Percentiles rank a stretch among this genome's conserved stretches.
Evolutionary conservation across 2,113 vertebrate species (phyloP).

Genomic region (Arothron firmamentum): DNA sequence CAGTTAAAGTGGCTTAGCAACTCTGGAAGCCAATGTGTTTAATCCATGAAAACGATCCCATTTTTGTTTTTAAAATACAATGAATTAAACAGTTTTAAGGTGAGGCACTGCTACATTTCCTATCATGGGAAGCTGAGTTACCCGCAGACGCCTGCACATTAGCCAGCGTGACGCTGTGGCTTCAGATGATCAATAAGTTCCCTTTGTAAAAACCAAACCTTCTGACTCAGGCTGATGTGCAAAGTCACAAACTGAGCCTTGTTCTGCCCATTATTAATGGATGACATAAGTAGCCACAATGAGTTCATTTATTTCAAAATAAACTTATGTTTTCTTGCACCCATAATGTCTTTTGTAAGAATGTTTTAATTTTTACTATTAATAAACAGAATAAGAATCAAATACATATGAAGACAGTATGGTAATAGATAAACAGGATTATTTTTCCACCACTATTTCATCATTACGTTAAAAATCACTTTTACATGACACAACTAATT

Average conservation of each 20-base stretch:
- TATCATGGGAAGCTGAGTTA: not conserved
- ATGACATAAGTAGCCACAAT: no score
- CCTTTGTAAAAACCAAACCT: slow-evolving; percentile 4
- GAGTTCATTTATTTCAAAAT: no score
- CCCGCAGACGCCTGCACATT: slow-evolving; percentile 4
- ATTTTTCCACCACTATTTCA: no score
- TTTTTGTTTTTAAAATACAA: not conserved
- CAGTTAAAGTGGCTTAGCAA: slow-evolving; percentile 2
- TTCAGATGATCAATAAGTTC: slow-evolving; percentile 14
- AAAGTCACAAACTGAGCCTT: not conserved
- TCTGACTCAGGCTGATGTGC: slow-evolving; percentile 16
- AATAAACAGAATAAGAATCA: no score
- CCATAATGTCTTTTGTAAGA: no score
- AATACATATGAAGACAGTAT: no score
- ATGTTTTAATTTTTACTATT: no score
- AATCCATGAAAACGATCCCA: not conserved
- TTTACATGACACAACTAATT: no score
- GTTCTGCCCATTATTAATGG: not conserved
- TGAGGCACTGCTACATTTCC: not conserved
- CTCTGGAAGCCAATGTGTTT: slow-evolving; percentile 1
- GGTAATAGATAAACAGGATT: no score
- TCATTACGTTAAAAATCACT: no score
- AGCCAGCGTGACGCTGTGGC: slow-evolving; percentile 21
- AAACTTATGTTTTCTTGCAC: no score
- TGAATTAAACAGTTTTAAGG: not conserved